A percentile compares a stretch with the other conserved stretches of the same genome.
phyloP scores from a whole-genome alignment of 2,113 vertebrate species.

The Tor tambroides region DNA sequence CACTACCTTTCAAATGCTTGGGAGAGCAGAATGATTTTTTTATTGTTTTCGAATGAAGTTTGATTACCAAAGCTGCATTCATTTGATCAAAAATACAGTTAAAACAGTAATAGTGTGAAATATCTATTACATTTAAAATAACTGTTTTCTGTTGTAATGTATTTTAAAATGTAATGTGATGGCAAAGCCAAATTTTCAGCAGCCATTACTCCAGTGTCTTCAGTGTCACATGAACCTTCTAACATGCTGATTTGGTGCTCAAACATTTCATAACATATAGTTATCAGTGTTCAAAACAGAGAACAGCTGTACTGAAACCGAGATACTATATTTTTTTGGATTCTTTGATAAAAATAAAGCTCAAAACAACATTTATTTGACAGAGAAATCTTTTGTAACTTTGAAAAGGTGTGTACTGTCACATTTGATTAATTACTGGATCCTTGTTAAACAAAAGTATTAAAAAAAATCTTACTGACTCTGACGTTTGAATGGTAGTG shows the following conservation, averaged over 20 bases:
- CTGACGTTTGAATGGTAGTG: background rate
- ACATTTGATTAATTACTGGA: background rate
- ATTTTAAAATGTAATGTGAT: too few relatives aligned
- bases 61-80: too few relatives aligned
- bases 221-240: background rate
- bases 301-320: background rate
- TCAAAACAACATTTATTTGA: background rate
- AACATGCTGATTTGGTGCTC: background rate
- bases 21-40: too few relatives aligned
- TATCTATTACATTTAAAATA: too few relatives aligned
- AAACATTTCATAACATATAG: background rate
- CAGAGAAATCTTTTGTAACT: background rate
- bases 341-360: background rate
- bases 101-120: too few relatives aligned
- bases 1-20: too few relatives aligned
- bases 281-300: background rate
- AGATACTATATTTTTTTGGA: background rate
- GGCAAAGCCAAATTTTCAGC: background rate
- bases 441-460: background rate
- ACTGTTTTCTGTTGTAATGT: too few relatives aligned
- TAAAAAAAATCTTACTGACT: background rate
- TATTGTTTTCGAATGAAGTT: too few relatives aligned
- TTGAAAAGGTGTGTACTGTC: background rate
- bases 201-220: background rate
- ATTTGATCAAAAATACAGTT: too few relatives aligned